These are phyloP conservation scores for Syngnathus scovelli DNA, from an alignment of 2,113 vertebrate species.

Conservation along the genomic window DNA sequence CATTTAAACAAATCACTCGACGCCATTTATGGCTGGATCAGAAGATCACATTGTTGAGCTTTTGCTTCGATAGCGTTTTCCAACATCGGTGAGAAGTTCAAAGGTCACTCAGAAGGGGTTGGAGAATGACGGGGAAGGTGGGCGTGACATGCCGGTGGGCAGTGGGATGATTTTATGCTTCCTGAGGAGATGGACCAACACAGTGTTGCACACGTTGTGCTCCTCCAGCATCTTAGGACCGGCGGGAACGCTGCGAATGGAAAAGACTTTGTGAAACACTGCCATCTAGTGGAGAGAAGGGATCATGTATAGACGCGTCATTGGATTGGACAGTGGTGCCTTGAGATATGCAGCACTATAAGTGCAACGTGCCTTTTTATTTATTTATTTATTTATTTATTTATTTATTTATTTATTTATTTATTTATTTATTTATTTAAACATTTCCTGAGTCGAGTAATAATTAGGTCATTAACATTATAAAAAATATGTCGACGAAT, in stretches of 20 bases:
- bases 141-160: conserved; percentile 12
- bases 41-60: no score
- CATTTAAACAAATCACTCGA: background rate
- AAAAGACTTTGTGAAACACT: conserved; percentile 5
- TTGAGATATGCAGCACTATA: no score
- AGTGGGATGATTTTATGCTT: conserved; percentile 35
- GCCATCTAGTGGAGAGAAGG: conserved; percentile 52
- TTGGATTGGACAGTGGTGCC: background rate
- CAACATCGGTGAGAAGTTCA: background rate
- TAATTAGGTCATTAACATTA: no score
- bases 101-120: conserved; percentile 36
- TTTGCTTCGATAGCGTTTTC: background rate
- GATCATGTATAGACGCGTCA: background rate
- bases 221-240: conserved; percentile 61
- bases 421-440: no score
- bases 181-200: conserved; percentile 54
- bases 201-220: conserved; percentile 54
- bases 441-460: no score
- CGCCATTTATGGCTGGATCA: background rate
- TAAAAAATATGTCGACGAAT: no score
- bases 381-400: no score
- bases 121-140: conserved; percentile 41
- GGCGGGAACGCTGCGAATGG: conserved; percentile 45
- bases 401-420: no score
- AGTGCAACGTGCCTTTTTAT: no score